Base-by-base conservation (phyloP, 2,888 invertebrate genomes). In the Lampropteryx suffumata region DNA sequence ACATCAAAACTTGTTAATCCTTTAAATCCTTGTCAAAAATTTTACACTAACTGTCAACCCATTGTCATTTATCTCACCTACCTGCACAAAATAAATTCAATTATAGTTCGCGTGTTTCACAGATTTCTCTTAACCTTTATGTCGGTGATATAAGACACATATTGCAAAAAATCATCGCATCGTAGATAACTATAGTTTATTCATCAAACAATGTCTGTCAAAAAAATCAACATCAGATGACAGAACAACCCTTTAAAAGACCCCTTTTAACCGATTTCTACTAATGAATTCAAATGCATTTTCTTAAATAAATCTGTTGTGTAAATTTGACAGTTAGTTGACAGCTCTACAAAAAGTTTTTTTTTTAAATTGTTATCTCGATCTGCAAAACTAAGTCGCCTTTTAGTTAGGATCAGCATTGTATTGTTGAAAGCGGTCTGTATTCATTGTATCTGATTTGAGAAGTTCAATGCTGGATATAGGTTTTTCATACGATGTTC, bases 251-350 rank as follows among this genome's bases (percentile, higher is more conserved):
- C 80, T 81, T 85, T 79, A 69, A 3, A 55, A 56, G n/a, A 64
- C 65, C 61, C 68, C 64, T 60, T 55, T 49, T 35, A 52, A 61
- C 61, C 55, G 64, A 73, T 65, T 74, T 76, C 76, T 79, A 17
- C 17, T 79, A 78, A 82, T 81, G 74, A 76, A 75, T 79, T 79
- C 82, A 82, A 79, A 81, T 80, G 80, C 69, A 61, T 56, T 73
- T 74, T 70, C 72, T 75, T 78, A 73, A 64, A 63, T 67, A 69
- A 79, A 79, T 75, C 70, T 67, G 72, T 78, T 79, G 83, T 82
- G 77, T 79, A 61, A 84, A 86, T 82, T 73, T 87, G 89, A 88
- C 88, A 78, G 73, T 71, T 77, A 61, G 80, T 71, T 86, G 83
- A 84, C 83, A 83, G 76, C 58, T 67, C 55, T 55, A 76, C 64